These are phyloP conservation scores for Ophthalmolycus amberensis DNA, from an alignment of 2,113 vertebrate genomes.

Conservation along the genomic window DNA sequence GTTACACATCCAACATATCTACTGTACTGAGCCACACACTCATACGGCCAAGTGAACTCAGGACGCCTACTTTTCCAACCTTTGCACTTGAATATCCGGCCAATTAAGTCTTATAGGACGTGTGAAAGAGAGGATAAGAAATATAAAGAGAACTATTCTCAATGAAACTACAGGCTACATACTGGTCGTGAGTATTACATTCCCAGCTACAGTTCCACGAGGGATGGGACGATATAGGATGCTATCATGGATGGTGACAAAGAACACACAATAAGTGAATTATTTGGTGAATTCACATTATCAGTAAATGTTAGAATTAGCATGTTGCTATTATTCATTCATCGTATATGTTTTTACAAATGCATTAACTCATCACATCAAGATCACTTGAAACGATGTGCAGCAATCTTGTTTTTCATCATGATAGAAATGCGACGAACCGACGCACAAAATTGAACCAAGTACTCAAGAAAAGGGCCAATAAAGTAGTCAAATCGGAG, in stretches of 20 bases:
- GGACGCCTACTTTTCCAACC: slow-evolving; percentile 25
- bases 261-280: neutral
- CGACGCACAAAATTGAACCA: neutral
- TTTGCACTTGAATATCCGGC: slow-evolving; percentile 41
- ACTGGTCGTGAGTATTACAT: neutral
- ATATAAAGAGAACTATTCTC: slow-evolving; percentile 3
- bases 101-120: slow-evolving; percentile 37
- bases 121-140: slow-evolving; percentile 15
- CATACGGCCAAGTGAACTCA: neutral
- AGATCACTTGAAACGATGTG: neutral
- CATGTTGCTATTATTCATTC: neutral
- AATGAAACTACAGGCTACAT: slow-evolving; percentile 2
- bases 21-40: slow-evolving; percentile 8
- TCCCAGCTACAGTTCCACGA: neutral
- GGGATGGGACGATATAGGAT: neutral
- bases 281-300: too few relatives aligned
- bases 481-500: neutral
- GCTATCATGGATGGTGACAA: neutral
- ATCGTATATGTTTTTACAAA: neutral
- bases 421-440: neutral
- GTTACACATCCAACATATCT: slow-evolving; percentile 27
- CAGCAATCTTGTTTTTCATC: neutral
- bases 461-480: neutral
- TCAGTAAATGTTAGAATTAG: too few relatives aligned
- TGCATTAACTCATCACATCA: neutral